phyloP scores from a whole-genome alignment of 1,140 invertebrate species.

The Octopus bimaculoides region DNA sequence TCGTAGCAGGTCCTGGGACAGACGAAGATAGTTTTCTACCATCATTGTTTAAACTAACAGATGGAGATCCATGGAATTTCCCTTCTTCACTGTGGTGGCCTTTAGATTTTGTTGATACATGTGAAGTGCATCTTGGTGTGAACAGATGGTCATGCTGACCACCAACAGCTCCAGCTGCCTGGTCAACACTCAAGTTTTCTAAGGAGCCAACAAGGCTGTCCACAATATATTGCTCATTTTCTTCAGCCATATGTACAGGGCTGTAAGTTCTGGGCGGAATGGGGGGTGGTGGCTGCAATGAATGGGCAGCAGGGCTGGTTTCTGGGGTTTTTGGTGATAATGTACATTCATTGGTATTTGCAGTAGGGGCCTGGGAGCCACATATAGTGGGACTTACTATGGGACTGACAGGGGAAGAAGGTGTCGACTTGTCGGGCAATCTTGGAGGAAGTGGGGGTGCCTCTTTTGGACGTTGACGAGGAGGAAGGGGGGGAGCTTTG shows the following conservation, averaged over 20 bases:
- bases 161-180: slow-evolving; percentile 17
- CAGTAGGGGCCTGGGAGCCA: slow-evolving; percentile 13
- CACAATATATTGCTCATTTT: slow-evolving; percentile 38
- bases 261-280: slow-evolving; percentile 50
- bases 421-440: slow-evolving; percentile 21
- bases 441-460: slow-evolving; percentile 42
- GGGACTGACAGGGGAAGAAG: slow-evolving; percentile 1
- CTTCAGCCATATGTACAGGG: slow-evolving; percentile 36
- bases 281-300: slow-evolving; percentile 31
- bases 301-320: neutral
- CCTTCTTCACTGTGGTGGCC: neutral
- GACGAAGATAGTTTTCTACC: slow-evolving; percentile 10
- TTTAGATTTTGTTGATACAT: neutral
- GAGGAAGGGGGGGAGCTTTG: slow-evolving; percentile 47
- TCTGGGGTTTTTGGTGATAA: slow-evolving; percentile 53
- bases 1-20: slow-evolving; percentile 26
- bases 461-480: slow-evolving; percentile 32
- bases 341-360: slow-evolving; percentile 21
- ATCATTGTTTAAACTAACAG: neutral
- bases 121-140: neutral
- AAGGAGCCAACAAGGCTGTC: slow-evolving; percentile 38
- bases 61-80: neutral
- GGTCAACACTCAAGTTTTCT: slow-evolving; percentile 32
- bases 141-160: neutral
- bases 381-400: slow-evolving; percentile 18